Conservation (phyloP, 2,888 invertebrate species). For the Dorcus hopei region DNA sequence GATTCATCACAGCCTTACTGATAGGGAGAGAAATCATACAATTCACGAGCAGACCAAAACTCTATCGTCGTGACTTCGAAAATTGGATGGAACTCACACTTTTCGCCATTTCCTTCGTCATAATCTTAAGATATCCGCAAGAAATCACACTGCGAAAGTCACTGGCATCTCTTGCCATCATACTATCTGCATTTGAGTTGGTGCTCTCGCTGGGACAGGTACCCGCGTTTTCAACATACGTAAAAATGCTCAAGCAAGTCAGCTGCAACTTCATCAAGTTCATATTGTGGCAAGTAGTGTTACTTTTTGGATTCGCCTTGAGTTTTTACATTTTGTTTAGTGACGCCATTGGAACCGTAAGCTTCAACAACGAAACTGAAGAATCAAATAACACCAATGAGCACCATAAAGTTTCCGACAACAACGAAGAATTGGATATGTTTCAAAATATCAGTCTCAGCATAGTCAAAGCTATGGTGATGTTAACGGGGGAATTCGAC, state of each 20-base stretch:
- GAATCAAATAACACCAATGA: background rate
- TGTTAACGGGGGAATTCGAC: conserved; percentile 85
- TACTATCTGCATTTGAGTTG: conserved; percentile 73
- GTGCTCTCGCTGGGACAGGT: conserved; percentile 76
- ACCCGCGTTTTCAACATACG: conserved; percentile 74
- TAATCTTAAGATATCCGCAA: conserved; percentile 54
- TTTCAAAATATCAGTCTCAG: conserved; percentile 69
- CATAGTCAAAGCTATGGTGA: conserved; percentile 78
- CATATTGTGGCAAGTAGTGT: conserved; percentile 73
- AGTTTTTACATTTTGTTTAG: conserved; percentile 80
- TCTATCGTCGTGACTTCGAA: conserved; percentile 65
- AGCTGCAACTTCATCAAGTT: conserved; percentile 78
- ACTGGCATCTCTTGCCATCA: conserved; percentile 68
- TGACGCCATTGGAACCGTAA: background rate
- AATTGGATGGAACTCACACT: conserved; percentile 73
- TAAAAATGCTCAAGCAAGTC: conserved; percentile 80
- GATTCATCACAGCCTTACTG: background rate
- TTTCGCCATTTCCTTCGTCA: conserved; percentile 60
- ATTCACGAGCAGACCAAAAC: conserved; percentile 26
- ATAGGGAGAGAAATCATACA: background rate
- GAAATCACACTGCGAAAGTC: conserved; percentile 58
- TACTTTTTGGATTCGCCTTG: conserved; percentile 77
- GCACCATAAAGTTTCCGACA: conserved; percentile 27
- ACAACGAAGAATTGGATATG: conserved; percentile 61
- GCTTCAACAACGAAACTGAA: background rate